Evolutionary conservation across 2,888 invertebrate species (phyloP).

Genomic region (Disparrhopalites patrizii): DNA sequence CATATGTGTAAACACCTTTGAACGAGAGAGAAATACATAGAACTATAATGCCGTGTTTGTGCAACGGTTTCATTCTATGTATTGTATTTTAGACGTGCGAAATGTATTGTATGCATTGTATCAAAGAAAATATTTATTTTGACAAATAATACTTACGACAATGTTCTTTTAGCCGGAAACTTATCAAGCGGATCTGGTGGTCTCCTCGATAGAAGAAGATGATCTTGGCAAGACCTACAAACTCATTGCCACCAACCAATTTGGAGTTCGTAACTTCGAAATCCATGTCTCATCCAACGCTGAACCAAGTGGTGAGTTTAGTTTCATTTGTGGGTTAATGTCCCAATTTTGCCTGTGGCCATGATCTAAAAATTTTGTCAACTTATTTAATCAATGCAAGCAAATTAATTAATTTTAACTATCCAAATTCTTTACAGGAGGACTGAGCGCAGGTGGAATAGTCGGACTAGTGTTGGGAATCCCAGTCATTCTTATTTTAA

Average conservation of each 20-base stretch:
- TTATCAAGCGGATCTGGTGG: slow-evolving; percentile 36
- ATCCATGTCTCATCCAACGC: slow-evolving; percentile 34
- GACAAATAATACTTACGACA: no score
- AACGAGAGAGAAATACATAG: no score
- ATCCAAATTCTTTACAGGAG: slow-evolving; percentile 29
- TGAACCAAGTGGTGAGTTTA: slow-evolving; percentile 13
- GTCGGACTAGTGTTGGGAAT: slow-evolving; percentile 47
- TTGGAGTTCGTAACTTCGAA: slow-evolving; percentile 37
- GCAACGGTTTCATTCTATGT: no score
- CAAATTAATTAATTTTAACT: slow-evolving; percentile 2
- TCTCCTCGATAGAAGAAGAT: slow-evolving; percentile 40
- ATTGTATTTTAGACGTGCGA: no score
- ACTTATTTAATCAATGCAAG: not conserved
- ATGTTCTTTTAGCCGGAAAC: slow-evolving; percentile 33
- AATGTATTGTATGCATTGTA: not conserved
- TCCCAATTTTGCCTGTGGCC: no score
- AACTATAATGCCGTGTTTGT: no score
- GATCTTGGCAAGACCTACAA: slow-evolving; percentile 39
- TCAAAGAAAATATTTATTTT: no score
- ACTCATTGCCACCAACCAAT: slow-evolving; percentile 35
- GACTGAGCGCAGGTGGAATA: slow-evolving; percentile 46
- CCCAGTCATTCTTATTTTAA: slow-evolving; percentile 44
- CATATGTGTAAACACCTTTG: no score
- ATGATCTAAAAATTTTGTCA: not conserved
- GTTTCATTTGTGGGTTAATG: no score